Evolutionary conservation across 2,797 vertebrate species (phyloP), one percentile per base, ranked within the genome.

Genomic region (Danio jaintianensis): DNA sequence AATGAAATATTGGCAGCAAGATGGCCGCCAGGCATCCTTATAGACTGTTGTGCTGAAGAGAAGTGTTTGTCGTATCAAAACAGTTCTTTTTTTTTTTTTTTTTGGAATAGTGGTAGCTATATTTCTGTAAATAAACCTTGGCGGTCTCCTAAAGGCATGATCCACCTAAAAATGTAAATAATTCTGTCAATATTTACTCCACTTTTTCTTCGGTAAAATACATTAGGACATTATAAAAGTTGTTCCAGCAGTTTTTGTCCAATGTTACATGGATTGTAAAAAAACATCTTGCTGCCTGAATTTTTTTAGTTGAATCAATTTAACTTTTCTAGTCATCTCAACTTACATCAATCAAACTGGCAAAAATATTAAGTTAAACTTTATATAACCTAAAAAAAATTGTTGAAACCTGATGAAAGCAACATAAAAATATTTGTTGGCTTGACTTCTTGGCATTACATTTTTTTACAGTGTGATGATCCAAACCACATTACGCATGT

Each of bases 1-100:
- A 85, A 85, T 83, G 75, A 84, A 68, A 87, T 83, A 76, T 84
- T 77, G 84, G 71, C 76, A 66, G 38, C 62, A 77, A 75, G 72
- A 75, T 75, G 74, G 79, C 76, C 11, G 58, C 38, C 58, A 79
- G 82, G 38, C 62, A 75, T 55, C 47, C 52, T 79, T 56, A 18
- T 20, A 67, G 48, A 15, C 22, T 52, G 55, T 45, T 79, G 69
- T 73, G 18, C 18, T 63, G 8, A 53, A 53, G 22, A 52, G 76
- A 70, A 42, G 55, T 52, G 64, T 56, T 77, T 78, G 63, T 68
- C 67, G 62, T 56, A 48, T 77, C 63, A 56, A 58, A 68, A 18
- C 16, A 58, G 11, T 9, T 7, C 10, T 47, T 12, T 56, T 67
- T 47, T 9, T 16, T 40, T 55, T 47, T 45, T 36, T 22, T 13